These are phyloP conservation scores for Tamandua tetradactyla DNA, from an alignment of 2,797 vertebrate species.

Conservation along the genomic window DNA sequence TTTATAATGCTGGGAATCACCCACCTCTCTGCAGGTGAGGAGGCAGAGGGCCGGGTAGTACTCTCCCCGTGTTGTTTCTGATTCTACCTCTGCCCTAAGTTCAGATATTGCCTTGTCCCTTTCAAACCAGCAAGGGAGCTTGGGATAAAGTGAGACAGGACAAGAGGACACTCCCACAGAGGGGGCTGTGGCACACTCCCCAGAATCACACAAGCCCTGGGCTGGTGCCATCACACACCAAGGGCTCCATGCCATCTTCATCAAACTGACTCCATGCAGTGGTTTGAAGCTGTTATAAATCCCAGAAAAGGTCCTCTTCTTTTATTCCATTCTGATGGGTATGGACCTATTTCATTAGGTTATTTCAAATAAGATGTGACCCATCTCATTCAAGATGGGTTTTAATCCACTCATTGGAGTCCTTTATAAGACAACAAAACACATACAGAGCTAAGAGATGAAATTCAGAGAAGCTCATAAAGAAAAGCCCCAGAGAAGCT, in stretches of 20 bases:
- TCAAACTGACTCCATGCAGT: background rate
- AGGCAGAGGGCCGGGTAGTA: rapidly evolving
- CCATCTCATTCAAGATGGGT: too few species aligned
- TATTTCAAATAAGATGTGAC: too few species aligned
- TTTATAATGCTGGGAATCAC: rapidly evolving
- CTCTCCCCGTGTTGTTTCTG: background rate
- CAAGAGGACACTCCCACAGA: background rate
- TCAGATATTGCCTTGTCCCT: background rate
- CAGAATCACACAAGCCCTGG: background rate
- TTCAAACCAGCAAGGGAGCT: background rate
- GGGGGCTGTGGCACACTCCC: rapidly evolving
- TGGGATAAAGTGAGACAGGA: background rate
- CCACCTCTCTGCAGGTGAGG: background rate
- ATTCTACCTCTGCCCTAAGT: background rate
- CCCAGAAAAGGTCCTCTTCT: too few species aligned
- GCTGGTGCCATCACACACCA: background rate
- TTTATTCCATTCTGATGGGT: too few species aligned
- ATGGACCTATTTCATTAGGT: too few species aligned
- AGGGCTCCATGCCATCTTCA: background rate
- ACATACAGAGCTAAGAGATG: too few species aligned
- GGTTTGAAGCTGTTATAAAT: too few species aligned
- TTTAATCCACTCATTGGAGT: too few species aligned
- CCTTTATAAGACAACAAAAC: too few species aligned
- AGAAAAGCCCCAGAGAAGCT: too few species aligned
- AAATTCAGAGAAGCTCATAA: too few species aligned